Conservation (phyloP, 2,113 vertebrate species). For the Excalfactoria chinensis region DNA sequence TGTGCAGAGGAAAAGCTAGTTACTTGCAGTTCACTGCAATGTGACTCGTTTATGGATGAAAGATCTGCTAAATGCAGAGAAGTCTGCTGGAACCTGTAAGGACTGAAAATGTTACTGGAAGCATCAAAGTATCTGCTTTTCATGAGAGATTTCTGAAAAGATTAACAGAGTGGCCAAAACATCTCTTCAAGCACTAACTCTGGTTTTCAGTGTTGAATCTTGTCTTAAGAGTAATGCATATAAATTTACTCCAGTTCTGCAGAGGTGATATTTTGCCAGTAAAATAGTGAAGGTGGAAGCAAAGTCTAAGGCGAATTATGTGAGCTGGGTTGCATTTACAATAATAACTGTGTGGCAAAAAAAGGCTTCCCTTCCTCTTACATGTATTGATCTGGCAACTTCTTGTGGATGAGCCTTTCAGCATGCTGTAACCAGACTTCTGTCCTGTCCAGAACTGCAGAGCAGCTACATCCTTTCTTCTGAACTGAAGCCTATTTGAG, state of each 20-base stretch:
- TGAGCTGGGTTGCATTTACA: background rate
- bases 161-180: background rate
- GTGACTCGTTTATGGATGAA: background rate
- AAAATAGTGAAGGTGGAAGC: background rate
- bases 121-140: background rate
- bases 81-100: background rate
- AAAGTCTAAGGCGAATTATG: background rate
- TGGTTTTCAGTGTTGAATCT: background rate
- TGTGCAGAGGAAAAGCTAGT: background rate
- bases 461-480: background rate
- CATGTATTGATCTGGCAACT: background rate
- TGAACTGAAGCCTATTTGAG: background rate
- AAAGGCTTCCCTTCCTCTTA: rapidly evolving
- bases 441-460: background rate
- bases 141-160: background rate
- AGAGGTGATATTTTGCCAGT: background rate
- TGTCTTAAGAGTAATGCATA: background rate
- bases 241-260: background rate
- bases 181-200: rapidly evolving
- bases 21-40: background rate
- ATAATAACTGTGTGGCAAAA: background rate
- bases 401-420: background rate
- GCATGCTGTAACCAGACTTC: background rate
- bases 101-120: background rate
- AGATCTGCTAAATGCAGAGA: background rate